phyloP scores from a whole-genome alignment of 2,113 vertebrate genomes.

The Austrofundulus limnaeus region DNA sequence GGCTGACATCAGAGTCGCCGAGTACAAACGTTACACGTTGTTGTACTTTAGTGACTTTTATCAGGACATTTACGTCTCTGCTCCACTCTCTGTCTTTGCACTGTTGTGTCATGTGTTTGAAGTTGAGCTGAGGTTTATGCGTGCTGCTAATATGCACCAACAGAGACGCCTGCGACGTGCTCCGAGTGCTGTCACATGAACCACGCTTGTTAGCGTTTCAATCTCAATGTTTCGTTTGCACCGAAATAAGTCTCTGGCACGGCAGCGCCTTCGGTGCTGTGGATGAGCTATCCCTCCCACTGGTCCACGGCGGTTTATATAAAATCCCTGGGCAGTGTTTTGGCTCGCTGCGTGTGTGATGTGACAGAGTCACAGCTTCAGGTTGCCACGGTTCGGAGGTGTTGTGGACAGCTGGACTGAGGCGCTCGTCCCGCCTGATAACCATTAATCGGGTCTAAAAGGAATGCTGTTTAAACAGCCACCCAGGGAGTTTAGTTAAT shows the following conservation, averaged over 20 bases:
- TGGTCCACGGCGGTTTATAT: constrained; percentile 14
- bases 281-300: constrained; percentile 33
- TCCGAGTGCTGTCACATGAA: constrained; percentile 51
- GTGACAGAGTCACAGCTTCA: constrained; percentile 23
- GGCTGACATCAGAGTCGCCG: constrained; percentile 54
- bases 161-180: constrained; percentile 21
- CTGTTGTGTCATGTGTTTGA: not conserved
- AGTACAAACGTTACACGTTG: constrained; percentile 28
- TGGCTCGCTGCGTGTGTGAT: constrained; percentile 1
- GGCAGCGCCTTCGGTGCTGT: constrained; percentile 15
- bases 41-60: not conserved
- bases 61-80: not conserved
- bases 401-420: constrained; percentile 30
- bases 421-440: constrained; percentile 44
- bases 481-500: constrained; percentile 73
- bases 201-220: constrained; percentile 38
- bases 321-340: not conserved
- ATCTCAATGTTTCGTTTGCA: not conserved
- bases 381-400: constrained; percentile 8
- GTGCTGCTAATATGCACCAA: constrained; percentile 6
- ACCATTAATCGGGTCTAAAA: constrained; percentile 64
- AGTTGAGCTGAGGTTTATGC: not conserved
- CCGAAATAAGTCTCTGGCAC: constrained; percentile 13
- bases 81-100: not conserved
- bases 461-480: constrained; percentile 63